These are phyloP conservation scores for Charaxes varanes DNA, from an alignment of 1,140 invertebrate genomes.

Conservation along the genomic window DNA sequence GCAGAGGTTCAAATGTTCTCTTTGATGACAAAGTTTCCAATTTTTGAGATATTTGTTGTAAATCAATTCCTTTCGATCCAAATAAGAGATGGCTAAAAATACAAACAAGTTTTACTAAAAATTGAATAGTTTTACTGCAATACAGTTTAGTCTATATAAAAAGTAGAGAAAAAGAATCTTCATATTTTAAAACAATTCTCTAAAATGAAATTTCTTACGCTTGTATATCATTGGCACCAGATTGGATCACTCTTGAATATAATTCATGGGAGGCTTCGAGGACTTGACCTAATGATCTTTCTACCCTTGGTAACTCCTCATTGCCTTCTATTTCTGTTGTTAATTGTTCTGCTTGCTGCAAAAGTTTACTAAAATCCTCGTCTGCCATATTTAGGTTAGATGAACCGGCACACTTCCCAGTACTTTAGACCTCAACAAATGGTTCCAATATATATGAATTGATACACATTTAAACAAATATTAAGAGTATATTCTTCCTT, in stretches of 20 bases:
- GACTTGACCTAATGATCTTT: conserved; percentile 92
- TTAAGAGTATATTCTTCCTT: too few relatives aligned
- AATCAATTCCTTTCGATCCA: conserved; percentile 93
- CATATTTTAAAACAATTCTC: background rate
- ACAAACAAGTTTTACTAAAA: too few relatives aligned
- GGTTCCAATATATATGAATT: too few relatives aligned
- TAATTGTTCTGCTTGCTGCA: conserved; percentile 92
- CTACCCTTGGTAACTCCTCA: conserved; percentile 88
- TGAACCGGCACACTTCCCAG: too few relatives aligned
- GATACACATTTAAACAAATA: too few relatives aligned
- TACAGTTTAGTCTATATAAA: conserved; percentile 6
- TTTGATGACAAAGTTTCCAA: conserved; percentile 90
- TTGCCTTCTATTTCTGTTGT: conserved; percentile 91
- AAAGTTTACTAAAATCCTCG: conserved; percentile 86
- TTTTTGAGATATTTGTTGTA: conserved; percentile 93
- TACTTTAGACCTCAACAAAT: too few relatives aligned
- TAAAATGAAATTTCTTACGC: too few relatives aligned
- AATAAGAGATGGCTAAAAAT: conserved; percentile 90
- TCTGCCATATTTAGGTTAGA: conserved; percentile 59
- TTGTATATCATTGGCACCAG: conserved; percentile 90
- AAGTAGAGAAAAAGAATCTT: background rate
- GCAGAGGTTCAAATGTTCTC: conserved; percentile 90
- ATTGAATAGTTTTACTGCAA: too few relatives aligned
- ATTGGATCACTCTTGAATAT: conserved; percentile 88
- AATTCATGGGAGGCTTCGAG: conserved; percentile 93